These are phyloP conservation scores for Drosophila monieri DNA, from an alignment of 2,888 invertebrate species.

Conservation along the genomic window DNA sequence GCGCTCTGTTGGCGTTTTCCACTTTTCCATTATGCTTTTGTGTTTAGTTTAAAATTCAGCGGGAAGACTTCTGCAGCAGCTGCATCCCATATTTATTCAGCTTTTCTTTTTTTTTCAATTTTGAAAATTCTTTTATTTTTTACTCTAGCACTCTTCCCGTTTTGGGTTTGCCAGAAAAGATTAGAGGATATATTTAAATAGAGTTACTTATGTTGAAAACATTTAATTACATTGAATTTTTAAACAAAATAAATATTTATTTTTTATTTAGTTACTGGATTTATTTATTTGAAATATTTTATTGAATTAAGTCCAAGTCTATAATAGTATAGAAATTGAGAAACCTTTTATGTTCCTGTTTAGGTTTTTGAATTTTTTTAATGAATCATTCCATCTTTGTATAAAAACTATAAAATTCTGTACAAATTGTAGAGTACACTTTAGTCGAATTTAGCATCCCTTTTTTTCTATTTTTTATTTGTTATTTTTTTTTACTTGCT, in stretches of 20 bases:
- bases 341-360: too few relatives aligned
- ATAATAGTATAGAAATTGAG: too few relatives aligned
- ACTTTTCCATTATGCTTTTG: conserved; percentile 72
- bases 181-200: not conserved
- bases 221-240: too few relatives aligned
- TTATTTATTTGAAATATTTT: too few relatives aligned
- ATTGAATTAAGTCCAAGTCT: too few relatives aligned
- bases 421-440: not conserved
- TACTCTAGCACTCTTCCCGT: not conserved
- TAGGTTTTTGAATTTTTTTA: not conserved
- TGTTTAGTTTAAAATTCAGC: conserved; percentile 73
- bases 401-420: not conserved
- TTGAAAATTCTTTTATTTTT: not conserved
- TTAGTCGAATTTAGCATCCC: not conserved
- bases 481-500: conserved; percentile 33
- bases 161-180: not conserved
- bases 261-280: too few relatives aligned
- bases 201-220: too few relatives aligned
- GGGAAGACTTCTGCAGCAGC: conserved; percentile 58
- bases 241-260: too few relatives aligned
- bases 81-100: conserved; percentile 48
- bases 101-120: conserved; percentile 9
- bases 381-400: not conserved
- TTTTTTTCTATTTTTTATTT: conserved; percentile 12
- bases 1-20: conserved; percentile 74